Conservation (phyloP, 2,113 vertebrate species). For the Megaceryle torquata region DNA sequence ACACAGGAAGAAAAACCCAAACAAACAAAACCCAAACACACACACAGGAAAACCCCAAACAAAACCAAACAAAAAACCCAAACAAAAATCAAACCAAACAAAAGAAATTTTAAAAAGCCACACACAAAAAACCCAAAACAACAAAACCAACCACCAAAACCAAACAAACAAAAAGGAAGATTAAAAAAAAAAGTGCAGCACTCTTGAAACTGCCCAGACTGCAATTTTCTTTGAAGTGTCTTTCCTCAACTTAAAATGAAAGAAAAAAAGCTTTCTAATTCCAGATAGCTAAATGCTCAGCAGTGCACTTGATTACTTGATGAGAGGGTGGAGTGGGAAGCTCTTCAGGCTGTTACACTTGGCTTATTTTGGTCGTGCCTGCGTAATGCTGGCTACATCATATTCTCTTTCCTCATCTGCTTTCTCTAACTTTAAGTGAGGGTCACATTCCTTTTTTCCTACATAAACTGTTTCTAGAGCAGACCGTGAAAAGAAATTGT, state of each 20-base stretch:
- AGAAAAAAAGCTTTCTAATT: not conserved
- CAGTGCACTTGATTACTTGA: not conserved
- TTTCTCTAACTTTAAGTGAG: not conserved
- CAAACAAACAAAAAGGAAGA: not conserved
- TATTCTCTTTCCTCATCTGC: not conserved
- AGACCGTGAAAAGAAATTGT: not conserved
- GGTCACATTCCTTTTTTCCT: not conserved
- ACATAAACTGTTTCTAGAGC: not conserved
- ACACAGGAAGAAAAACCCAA: not conserved
- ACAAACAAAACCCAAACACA: too few species aligned
- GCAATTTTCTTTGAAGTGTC: not conserved
- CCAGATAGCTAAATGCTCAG: not conserved
- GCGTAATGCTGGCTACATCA: not conserved
- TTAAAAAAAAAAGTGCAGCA: too few species aligned
- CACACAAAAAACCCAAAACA: too few species aligned
- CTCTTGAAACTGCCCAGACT: not conserved
- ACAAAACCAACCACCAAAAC: not conserved
- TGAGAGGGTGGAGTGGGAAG: not conserved
- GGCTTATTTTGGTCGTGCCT: not conserved
- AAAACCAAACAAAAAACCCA: not conserved
- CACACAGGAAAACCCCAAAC: too few species aligned
- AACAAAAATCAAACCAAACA: not conserved
- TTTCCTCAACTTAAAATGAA: not conserved
- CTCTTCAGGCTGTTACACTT: not conserved
- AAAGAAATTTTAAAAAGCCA: not conserved